A percentile compares a stretch with the other conserved stretches of the same genome.
Evolutionary conservation across 2,113 vertebrate genomes (phyloP).

Genomic region (Elaphurus davidianus): DNA sequence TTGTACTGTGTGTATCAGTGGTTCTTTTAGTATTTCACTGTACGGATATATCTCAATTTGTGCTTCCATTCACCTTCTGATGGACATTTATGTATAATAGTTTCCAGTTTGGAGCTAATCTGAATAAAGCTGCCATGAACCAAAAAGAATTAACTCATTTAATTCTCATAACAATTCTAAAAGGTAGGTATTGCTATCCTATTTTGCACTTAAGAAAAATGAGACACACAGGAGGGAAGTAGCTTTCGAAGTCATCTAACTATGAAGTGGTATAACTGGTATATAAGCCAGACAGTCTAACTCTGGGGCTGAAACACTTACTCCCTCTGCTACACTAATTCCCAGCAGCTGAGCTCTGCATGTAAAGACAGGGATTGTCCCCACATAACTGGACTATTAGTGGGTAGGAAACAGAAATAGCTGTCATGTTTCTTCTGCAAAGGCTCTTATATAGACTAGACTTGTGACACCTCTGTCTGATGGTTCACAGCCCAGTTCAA

Average conservation of each 20-base stretch:
- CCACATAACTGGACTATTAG: not conserved
- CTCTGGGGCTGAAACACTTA: not conserved
- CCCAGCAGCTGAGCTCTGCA: not conserved
- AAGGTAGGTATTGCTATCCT: not conserved
- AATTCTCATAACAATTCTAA: not conserved
- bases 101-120: not conserved
- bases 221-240: not conserved
- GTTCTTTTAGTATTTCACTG: not conserved
- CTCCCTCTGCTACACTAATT: too few relatives aligned
- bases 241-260: not conserved
- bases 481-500: not conserved
- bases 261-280: not conserved
- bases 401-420: not conserved
- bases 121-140: not conserved
- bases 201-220: not conserved
- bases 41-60: not conserved
- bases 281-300: not conserved
- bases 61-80: not conserved
- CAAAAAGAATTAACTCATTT: not conserved
- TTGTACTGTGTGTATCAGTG: not conserved
- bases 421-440: not conserved
- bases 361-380: not conserved
- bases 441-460: not conserved
- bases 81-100: not conserved
- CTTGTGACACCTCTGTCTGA: not conserved